Conservation (phyloP, 2,888 invertebrate genomes). For the Capitulum mitella region DNA sequence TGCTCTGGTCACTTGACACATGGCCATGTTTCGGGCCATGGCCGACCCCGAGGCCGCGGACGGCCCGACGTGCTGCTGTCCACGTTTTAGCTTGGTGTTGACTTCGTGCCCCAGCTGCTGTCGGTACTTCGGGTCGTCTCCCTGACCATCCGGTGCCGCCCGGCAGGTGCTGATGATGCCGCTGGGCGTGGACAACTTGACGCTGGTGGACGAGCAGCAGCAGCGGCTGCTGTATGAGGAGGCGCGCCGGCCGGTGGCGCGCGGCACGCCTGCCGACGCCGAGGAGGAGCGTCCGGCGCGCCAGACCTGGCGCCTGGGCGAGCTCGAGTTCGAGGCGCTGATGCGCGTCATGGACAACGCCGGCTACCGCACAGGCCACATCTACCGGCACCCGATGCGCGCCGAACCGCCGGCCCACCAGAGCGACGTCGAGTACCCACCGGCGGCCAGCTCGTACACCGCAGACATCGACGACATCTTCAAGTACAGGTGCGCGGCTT, state of each 20-base stretch:
- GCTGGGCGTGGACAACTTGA: conserved; percentile 69
- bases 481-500: conserved; percentile 61
- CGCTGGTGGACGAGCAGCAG: conserved; percentile 49
- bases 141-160: too few species aligned
- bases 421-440: conserved; percentile 93
- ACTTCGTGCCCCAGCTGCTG: too few species aligned
- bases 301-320: conserved; percentile 77
- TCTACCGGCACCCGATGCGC: conserved; percentile 64
- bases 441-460: conserved; percentile 87
- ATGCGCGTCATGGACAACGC: conserved; percentile 97
- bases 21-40: too few species aligned
- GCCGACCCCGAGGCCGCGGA: too few species aligned
- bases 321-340: conserved; percentile 90
- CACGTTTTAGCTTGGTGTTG: too few species aligned
- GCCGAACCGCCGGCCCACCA: conserved; percentile 73
- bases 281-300: conserved; percentile 29
- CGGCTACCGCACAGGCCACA: conserved; percentile 92
- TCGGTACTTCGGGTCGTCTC: too few species aligned
- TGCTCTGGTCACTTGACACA: too few species aligned
- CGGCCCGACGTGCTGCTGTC: too few species aligned
- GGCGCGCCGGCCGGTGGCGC: conserved; percentile 55
- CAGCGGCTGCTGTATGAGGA: conserved; percentile 42
- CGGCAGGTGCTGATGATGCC: conserved; percentile 59
- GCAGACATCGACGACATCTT: conserved; percentile 87
- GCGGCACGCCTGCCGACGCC: conserved; percentile 37